Base-by-base conservation (phyloP, 2,888 invertebrate genomes). In the Caradrina clavipalpis region DNA sequence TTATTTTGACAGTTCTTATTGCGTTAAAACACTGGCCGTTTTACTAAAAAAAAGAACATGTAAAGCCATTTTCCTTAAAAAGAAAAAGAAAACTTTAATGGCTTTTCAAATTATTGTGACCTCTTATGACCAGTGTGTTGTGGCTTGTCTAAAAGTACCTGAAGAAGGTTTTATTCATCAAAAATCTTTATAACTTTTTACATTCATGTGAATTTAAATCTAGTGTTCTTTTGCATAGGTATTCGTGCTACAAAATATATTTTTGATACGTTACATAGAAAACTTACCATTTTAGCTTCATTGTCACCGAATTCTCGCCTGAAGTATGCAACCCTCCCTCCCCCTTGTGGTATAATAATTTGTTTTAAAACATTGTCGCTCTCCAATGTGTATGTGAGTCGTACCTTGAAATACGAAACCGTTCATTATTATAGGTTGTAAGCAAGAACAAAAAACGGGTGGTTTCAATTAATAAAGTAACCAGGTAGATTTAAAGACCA, bases 351-450 rank as follows among this genome's bases (percentile, higher is more conserved):
- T 62, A 81, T 88, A 31, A 94, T 88, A 0, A 85, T 81, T 83
- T 95, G 94, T 65, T 89, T 90, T 21, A 95, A 70, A 8, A 92
- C 83, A 50, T 92, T 90, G 0, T 95, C 93, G 11, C 85, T 83
- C 83, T 93, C 92, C 62, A 93, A 55, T n/a, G 85, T 86, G 78
- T 89, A 94, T 49, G 86, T 89, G 1, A 93, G 70, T 80, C 82
- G 89, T 7, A 93, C 80, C 95, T 95, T 47, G 13, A 69, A 73
- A 68, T 31, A 50, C 1, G 56, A 5, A 64, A 39, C 13, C 2
- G 39, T 13, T 39, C 13, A 39, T 13, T 39, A 39, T 39, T 39
- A 8, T 35, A 26, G n/a, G n/a, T n/a, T n/a, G n/a, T n/a, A n/a
- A n/a, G n/a, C n/a, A n/a, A n/a, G n/a, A n/a, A n/a, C n/a, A n/a